phyloP scores from a whole-genome alignment of 2,113 vertebrate species.

The Clinocottus analis region DNA sequence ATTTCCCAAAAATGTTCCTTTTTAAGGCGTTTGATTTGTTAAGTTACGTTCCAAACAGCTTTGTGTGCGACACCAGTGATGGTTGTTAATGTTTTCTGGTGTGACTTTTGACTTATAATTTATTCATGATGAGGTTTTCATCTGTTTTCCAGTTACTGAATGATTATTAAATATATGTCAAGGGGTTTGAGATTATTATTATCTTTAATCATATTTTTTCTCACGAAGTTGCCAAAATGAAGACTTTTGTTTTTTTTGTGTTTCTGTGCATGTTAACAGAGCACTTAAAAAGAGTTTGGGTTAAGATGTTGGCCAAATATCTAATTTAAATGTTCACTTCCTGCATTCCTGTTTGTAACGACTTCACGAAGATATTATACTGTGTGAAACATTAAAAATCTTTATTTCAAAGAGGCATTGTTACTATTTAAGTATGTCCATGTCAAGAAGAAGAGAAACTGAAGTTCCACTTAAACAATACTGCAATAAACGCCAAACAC shows the following conservation, averaged over 20 bases:
- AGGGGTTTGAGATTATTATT: background rate
- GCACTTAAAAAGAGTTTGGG: slow-evolving; percentile 13
- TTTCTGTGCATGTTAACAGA: slow-evolving; percentile 15
- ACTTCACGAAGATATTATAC: slow-evolving; percentile 14
- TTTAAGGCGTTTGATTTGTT: background rate
- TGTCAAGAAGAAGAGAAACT: background rate
- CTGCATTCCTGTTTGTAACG: slow-evolving; percentile 41
- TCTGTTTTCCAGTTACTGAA: background rate
- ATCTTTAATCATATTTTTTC: too few relatives aligned
- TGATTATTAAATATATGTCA: background rate
- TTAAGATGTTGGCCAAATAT: slow-evolving; percentile 15
- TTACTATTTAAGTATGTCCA: slow-evolving; percentile 7
- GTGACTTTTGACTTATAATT: background rate
- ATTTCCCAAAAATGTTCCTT: background rate
- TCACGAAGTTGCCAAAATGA: background rate
- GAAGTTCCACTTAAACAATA: background rate
- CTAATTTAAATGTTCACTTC: slow-evolving; percentile 30
- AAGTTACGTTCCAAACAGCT: background rate
- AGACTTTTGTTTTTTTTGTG: background rate
- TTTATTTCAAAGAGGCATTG: slow-evolving; percentile 41
- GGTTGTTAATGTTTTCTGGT: background rate
- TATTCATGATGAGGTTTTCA: background rate
- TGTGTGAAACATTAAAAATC: slow-evolving; percentile 1
- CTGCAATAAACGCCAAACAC: slow-evolving; percentile 32
- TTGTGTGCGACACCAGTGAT: background rate